phyloP scores from a whole-genome alignment of 1,140 invertebrate genomes.

The Drosophila yakuba region DNA sequence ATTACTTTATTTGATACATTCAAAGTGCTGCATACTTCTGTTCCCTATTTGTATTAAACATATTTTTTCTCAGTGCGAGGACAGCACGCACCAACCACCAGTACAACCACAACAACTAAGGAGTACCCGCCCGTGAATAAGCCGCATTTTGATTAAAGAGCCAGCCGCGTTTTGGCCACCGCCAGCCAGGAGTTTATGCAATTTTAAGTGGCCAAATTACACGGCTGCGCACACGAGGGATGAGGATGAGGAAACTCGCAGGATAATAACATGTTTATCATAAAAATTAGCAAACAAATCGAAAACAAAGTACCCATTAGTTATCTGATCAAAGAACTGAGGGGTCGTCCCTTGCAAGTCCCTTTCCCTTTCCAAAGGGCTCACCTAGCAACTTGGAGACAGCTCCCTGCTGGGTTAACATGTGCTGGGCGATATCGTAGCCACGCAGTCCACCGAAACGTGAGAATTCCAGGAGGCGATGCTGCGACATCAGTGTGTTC shows the following conservation, averaged over 20 bases:
- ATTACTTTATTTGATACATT: neutral
- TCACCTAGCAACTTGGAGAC: slow-evolving; percentile 95
- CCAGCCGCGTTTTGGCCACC: slow-evolving; percentile 42
- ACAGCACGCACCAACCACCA: slow-evolving; percentile 33
- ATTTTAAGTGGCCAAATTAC: slow-evolving; percentile 81
- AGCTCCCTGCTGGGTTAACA: slow-evolving; percentile 95
- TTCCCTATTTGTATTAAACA: neutral
- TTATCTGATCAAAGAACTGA: slow-evolving; percentile 30
- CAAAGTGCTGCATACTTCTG: no score
- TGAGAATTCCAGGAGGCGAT: slow-evolving; percentile 92
- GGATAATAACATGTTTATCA: slow-evolving; percentile 81
- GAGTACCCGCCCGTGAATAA: slow-evolving; percentile 11
- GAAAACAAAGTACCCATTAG: slow-evolving; percentile 68
- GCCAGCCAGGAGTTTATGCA: slow-evolving; percentile 70
- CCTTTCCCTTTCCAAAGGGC: no score
- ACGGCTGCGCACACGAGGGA: slow-evolving; percentile 33
- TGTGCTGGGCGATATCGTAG: slow-evolving; percentile 95
- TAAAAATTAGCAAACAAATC: slow-evolving; percentile 79
- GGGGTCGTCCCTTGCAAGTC: neutral
- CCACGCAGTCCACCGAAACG: slow-evolving; percentile 93
- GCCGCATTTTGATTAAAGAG: slow-evolving; percentile 64
- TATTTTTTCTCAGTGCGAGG: slow-evolving; percentile 16
- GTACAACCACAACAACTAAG: neutral
- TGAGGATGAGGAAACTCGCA: neutral
- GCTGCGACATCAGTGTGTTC: slow-evolving; percentile 89